Conservation (phyloP, 2,797 vertebrate species). For the Simalia tracyae region DNA sequence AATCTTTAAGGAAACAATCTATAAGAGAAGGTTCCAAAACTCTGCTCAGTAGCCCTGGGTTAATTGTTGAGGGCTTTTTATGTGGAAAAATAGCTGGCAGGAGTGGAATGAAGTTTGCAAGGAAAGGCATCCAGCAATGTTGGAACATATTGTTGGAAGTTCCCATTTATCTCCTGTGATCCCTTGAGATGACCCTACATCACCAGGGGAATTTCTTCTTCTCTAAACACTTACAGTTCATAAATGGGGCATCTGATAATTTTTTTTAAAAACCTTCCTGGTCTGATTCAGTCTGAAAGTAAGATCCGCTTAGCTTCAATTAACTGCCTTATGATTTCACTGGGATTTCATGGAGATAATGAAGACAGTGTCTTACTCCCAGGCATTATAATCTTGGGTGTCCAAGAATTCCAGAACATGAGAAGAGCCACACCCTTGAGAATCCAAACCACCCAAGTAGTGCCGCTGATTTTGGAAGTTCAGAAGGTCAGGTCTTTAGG, state of each 20-base stretch:
- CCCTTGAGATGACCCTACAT: not conserved
- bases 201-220: not conserved
- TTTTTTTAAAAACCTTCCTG: not conserved
- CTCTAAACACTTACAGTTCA: not conserved
- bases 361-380: constrained; percentile 10
- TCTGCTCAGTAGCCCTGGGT: not conserved
- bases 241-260: not conserved
- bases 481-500: not conserved
- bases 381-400: constrained; percentile 16
- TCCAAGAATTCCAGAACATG: constrained; percentile 18
- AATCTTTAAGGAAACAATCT: not conserved
- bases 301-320: not conserved
- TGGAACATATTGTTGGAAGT: not conserved
- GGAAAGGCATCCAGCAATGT: not conserved
- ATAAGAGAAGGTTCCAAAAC: not conserved
- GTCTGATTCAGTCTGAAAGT: not conserved
- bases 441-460: constrained; percentile 18
- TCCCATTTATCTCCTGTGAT: not conserved
- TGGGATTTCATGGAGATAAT: constrained; percentile 10
- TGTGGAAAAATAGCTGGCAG: no score
- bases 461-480: not conserved
- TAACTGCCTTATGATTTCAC: constrained; percentile 10
- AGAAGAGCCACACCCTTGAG: constrained; percentile 19
- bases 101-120: not conserved
- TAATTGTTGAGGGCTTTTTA: no score